Evolutionary conservation across 2,888 invertebrate genomes (phyloP).

Genomic region (Nemotelus nigrinus): DNA sequence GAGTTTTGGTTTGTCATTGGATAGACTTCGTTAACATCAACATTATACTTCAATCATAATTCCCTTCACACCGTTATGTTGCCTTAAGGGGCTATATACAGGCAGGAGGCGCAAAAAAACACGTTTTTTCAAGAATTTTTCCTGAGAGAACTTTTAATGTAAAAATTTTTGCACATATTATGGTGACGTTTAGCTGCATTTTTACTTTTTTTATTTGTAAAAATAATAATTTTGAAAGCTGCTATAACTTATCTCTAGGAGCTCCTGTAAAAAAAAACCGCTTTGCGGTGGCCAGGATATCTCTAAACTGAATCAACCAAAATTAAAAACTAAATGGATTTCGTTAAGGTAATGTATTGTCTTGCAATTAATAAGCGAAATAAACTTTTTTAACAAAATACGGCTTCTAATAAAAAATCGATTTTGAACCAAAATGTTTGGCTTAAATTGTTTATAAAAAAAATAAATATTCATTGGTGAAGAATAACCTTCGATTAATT

Average conservation of each 20-base stretch:
- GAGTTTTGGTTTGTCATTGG: too few species aligned
- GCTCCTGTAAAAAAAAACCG: neutral
- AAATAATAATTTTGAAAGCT: conserved; percentile 3
- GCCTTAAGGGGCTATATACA: neutral
- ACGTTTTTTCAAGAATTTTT: neutral
- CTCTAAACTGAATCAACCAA: neutral
- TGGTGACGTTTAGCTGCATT: neutral
- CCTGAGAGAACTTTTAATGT: neutral
- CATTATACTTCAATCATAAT: too few species aligned
- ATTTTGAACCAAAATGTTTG: neutral
- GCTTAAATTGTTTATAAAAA: conserved; percentile 6
- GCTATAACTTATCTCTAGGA: neutral
- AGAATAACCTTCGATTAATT: neutral
- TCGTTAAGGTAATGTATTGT: neutral
- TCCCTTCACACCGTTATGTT: neutral
- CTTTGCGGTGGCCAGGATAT: neutral
- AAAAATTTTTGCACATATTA: conserved; percentile 1
- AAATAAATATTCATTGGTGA: neutral
- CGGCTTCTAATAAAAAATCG: neutral
- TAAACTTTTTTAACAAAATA: neutral
- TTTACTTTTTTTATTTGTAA: neutral
- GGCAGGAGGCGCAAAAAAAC: neutral
- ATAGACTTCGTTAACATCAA: too few species aligned
- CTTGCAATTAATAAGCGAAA: neutral
- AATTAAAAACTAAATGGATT: neutral